Base-by-base conservation (phyloP, 2,797 vertebrate species). In the Macropus fuliginosus region DNA sequence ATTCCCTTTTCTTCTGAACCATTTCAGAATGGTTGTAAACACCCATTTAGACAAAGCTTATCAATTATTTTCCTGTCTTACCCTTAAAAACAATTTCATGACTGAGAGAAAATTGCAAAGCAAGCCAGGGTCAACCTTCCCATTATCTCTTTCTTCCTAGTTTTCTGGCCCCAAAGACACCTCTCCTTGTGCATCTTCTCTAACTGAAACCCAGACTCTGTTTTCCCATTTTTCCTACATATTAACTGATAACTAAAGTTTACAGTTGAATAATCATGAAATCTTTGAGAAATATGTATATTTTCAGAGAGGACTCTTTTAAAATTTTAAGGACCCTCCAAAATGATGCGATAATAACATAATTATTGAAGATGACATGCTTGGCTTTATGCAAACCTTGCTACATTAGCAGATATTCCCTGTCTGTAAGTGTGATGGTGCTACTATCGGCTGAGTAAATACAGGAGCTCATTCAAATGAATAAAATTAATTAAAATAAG, bases 101-200 rank as follows among this genome's bases (percentile, higher is more conserved):
- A 6, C 24, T 24, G 18, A 91, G 91, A 31, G 27, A 81, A 89
- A 24, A 46, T 0, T 40, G 91, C 24, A 54, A 31, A 55, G 1
- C 0, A 91, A 93, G 91, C 8, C 8, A 0, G 0, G 2, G 46
- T 11, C 21, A n/a, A 1, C 1, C 12, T 0, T 16, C 18, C n/a
- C 1, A 0, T 34, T 40, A 27, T 56, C 14, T 31, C 29, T 55
- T 31, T 62, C 6, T n/a, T 21, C 46, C 28, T 14, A 14, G 27
- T 18, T 21, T 28, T 34, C 40, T 92, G 0, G 29, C 31, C 0
- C 2, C 34, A 34, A 74, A 91, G 52, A 13, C 8, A 1, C 28
- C 55, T 21, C 2, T 81, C 40, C 40, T 46, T 46, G 21, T 3
- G 21, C 2, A 27, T 6, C 1, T 28, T 29, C 31, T 24, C 13